Base-by-base conservation (phyloP, 2,888 invertebrate species). In the Lasioglossum morio region DNA sequence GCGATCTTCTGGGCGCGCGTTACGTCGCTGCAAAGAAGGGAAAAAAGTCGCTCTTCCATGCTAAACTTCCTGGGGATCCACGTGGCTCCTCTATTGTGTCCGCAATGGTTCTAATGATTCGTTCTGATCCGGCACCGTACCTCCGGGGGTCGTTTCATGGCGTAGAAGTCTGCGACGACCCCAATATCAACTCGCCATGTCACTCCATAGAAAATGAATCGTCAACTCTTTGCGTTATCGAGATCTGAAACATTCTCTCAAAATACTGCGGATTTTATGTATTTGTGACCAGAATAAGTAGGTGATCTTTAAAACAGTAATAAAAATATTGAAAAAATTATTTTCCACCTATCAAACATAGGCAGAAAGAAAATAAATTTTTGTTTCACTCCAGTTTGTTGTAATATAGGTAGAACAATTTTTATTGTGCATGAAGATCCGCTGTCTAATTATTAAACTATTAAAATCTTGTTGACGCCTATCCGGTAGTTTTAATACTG, bases 11-110 rank as follows among this genome's bases (percentile, higher is more conserved):
- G 76, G 66, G 74, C 79, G 75, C 80, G 79, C 80, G 53, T 78
- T 82, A 75, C 76, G 37, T 30, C 72, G 72, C 48, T 73, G 53
- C 72, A 73, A 88, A 72, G 79, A 79, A 76, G 83, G 77, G 34
- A 69, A 85, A 76, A 70, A 72, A 48, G 85, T 86, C 57, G 77
- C 69, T 57, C 30, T 23, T 72, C 91, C 92, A 91, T 82, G 92
- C 90, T 93, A 93, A 95, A 94, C 94, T 95, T 95, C 95, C 95
- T 93, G 94, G 90, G 93, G 93, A 88, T 92, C 92, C 92, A 91
- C 91, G 93, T 92, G 92, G 82, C 87, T 81, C 63, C 53, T 60
- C 89, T 87, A 93, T 94, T 94, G 93, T 93, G 87, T 89, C 19
- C 90, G 85, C 82, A 80, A 89, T 85, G 91, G 88, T 92, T 92